These are phyloP conservation scores for Palloptera scutellata DNA, from an alignment of 2,888 invertebrate species.

Conservation along the genomic window DNA sequence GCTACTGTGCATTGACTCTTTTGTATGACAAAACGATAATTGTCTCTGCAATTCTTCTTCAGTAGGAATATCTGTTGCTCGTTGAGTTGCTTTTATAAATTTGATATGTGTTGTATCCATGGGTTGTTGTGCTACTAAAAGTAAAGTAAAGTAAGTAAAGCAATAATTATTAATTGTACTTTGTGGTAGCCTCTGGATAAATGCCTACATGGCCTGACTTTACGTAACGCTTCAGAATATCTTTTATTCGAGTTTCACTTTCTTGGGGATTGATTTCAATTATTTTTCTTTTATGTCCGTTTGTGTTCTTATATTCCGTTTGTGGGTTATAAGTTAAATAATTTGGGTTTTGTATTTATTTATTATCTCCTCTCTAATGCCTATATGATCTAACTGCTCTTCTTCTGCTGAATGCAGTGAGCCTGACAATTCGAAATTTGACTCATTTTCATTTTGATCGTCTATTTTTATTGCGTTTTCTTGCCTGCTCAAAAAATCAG, in stretches of 20 bases:
- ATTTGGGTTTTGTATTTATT: slow-evolving; percentile 37
- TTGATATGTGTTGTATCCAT: slow-evolving; percentile 17
- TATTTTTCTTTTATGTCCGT: slow-evolving; percentile 27
- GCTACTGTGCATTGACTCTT: slow-evolving; percentile 36
- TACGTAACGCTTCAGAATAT: slow-evolving; percentile 30
- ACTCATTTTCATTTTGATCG: slow-evolving; percentile 27
- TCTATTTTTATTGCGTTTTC: slow-evolving; percentile 26
- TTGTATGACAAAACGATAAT: slow-evolving; percentile 34
- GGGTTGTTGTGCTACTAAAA: too few species aligned
- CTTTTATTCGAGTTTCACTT: slow-evolving; percentile 22
- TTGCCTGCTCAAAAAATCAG: slow-evolving; percentile 36
- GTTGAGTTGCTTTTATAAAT: slow-evolving; percentile 21
- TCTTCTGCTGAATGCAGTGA: too few species aligned
- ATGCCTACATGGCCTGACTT: slow-evolving; percentile 13
- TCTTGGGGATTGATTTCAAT: slow-evolving; percentile 28
- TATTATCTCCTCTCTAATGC: slow-evolving; percentile 35
- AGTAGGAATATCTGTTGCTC: slow-evolving; percentile 26
- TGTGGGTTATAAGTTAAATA: slow-evolving; percentile 31
- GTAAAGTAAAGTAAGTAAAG: slow-evolving; percentile 33
- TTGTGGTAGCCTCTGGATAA: slow-evolving; percentile 18
- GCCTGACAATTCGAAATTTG: too few species aligned
- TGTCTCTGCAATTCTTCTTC: slow-evolving; percentile 33
- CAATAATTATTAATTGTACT: slow-evolving; percentile 30
- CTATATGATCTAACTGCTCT: slow-evolving; percentile 26
- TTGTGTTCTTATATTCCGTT: slow-evolving; percentile 11